Percentiles rank a stretch among this genome's conserved stretches.
These are phyloP conservation scores for Anas platyrhynchos DNA, from an alignment of 2,113 vertebrate genomes.

Conservation along the genomic window DNA sequence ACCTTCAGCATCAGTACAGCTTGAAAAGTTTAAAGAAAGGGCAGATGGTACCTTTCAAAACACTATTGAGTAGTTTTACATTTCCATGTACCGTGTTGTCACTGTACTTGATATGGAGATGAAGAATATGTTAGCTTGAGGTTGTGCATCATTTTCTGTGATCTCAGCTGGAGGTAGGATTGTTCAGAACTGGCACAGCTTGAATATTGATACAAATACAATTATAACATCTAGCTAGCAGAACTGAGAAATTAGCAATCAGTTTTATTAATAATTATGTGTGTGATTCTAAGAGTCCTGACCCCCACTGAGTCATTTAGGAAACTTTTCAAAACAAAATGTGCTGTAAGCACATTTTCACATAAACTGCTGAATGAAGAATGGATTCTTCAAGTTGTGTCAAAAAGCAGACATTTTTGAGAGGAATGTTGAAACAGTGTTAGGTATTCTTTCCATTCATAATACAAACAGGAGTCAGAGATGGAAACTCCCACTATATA, in stretches of 20 bases:
- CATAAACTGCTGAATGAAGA: background rate
- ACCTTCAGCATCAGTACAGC: background rate
- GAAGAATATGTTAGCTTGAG: constrained; percentile 22
- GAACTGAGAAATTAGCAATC: constrained; percentile 46
- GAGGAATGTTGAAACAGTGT: background rate
- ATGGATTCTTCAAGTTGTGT: background rate
- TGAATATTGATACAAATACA: constrained; percentile 69
- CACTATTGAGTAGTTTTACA: constrained; percentile 4
- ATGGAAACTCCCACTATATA: background rate
- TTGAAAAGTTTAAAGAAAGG: constrained; percentile 8
- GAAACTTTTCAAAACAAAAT: constrained; percentile 28
- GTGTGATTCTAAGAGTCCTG: background rate
- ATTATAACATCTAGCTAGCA: constrained; percentile 21
- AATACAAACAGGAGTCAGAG: background rate
- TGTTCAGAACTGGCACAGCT: constrained; percentile 54
- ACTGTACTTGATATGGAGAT: constrained; percentile 22
- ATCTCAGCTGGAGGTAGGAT: constrained; percentile 50
- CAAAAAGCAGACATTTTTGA: background rate
- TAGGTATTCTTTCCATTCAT: background rate
- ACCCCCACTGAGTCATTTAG: constrained; percentile 38
- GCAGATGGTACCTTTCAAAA: constrained; percentile 14
- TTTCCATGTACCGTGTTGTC: background rate
- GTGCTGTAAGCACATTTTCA: background rate
- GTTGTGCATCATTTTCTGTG: constrained; percentile 51
- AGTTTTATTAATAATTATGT: constrained; percentile 57